Evolutionary conservation across 2,888 invertebrate species (phyloP).

Genomic region (Andricus curvator): DNA sequence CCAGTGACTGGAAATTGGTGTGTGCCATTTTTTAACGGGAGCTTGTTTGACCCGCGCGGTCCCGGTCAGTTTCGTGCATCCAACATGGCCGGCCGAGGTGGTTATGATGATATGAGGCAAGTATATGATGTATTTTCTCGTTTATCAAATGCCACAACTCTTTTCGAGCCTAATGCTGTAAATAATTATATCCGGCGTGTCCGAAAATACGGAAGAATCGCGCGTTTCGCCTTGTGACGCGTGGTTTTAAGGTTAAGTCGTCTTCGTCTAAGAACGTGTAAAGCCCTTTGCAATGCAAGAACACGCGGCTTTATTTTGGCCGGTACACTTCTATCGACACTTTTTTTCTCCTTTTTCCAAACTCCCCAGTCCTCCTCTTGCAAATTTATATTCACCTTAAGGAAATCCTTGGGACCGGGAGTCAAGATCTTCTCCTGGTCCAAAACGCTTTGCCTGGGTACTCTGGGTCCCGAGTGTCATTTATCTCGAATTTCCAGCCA

Average conservation of each 20-base stretch:
- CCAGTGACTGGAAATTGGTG: background rate
- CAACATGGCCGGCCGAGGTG: constrained; percentile 95
- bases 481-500: background rate
- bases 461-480: background rate
- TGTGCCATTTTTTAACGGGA: constrained; percentile 10
- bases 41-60: constrained; percentile 69
- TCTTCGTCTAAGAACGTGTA: constrained; percentile 60
- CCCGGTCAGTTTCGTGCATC: constrained; percentile 78
- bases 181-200: background rate
- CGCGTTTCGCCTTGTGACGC: constrained; percentile 45
- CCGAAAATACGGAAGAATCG: background rate
- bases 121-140: constrained; percentile 65
- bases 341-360: background rate
- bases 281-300: constrained; percentile 65
- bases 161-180: constrained; percentile 6
- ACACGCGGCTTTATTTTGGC: constrained; percentile 71
- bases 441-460: background rate
- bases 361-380: background rate
- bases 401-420: background rate
- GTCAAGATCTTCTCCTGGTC: background rate
- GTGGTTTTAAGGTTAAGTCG: constrained; percentile 66
- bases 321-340: constrained; percentile 43
- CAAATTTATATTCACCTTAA: background rate
- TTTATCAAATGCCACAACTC: constrained; percentile 16
- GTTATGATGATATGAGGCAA: constrained; percentile 92